Evolutionary conservation across 1,140 invertebrate species (phyloP).

Genomic region (Drosophila nikananu): DNA sequence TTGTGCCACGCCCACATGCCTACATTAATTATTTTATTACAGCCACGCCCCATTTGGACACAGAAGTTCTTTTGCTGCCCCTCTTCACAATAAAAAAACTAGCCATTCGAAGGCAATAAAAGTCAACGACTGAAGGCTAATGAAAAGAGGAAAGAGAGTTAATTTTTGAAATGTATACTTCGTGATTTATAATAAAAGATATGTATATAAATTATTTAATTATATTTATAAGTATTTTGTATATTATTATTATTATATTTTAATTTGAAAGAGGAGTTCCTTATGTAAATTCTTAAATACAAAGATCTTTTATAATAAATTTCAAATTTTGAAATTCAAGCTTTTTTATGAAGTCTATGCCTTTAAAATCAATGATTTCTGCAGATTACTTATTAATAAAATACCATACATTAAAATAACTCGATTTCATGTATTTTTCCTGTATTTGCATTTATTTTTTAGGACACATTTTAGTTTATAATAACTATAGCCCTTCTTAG

Average conservation of each 20-base stretch:
- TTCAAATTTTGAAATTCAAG: background rate
- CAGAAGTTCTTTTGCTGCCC: background rate
- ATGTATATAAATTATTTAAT: background rate
- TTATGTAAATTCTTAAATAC: background rate
- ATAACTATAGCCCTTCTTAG: background rate
- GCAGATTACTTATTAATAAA: background rate
- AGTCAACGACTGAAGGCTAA: slow-evolving; percentile 64
- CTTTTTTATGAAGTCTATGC: background rate
- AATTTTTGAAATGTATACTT: background rate
- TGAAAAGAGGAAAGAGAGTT: slow-evolving; percentile 12
- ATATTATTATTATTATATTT: background rate
- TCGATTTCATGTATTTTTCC: background rate
- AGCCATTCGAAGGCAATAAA: slow-evolving; percentile 56
- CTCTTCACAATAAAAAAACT: background rate
- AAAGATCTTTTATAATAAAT: background rate
- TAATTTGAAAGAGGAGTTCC: background rate
- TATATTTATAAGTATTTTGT: no score
- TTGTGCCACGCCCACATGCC: slow-evolving; percentile 60
- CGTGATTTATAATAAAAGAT: background rate
- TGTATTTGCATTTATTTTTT: background rate
- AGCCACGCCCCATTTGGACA: slow-evolving; percentile 2
- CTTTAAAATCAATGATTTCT: background rate
- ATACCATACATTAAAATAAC: background rate
- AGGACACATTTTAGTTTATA: background rate
- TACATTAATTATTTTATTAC: slow-evolving; percentile 17